Evolutionary conservation across 92 coral and sea anemone genomes (phyloP).

Genomic region (Actinostola sp.): DNA sequence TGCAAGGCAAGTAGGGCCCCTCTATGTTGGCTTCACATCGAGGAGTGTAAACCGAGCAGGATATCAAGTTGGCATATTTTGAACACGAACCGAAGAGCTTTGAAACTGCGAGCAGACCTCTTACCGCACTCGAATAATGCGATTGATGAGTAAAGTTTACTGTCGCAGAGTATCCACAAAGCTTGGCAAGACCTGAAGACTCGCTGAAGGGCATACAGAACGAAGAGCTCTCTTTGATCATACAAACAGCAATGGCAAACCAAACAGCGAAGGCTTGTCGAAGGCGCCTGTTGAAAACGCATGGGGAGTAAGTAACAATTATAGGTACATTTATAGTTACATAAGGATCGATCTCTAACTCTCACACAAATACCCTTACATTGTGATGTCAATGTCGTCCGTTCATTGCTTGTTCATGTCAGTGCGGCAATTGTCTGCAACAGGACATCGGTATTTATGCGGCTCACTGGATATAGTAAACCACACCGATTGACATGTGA

Average conservation of each 20-base stretch:
- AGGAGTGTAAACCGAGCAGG: slow-evolving; percentile 57
- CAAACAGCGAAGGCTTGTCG: neutral
- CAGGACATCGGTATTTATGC: too few species aligned
- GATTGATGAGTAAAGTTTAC: slow-evolving; percentile 17
- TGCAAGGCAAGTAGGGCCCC: slow-evolving; percentile 57
- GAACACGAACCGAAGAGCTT: slow-evolving; percentile 29
- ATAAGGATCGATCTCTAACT: too few species aligned
- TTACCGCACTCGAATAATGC: slow-evolving; percentile 43
- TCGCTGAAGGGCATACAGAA: slow-evolving; percentile 42
- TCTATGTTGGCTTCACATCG: slow-evolving; percentile 42
- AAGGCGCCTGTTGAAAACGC: slow-evolving; percentile 21
- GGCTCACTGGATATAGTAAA: too few species aligned
- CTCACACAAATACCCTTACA: too few species aligned
- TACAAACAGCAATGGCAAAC: slow-evolving; percentile 3
- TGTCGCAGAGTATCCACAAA: slow-evolving; percentile 70
- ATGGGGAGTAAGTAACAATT: too few species aligned
- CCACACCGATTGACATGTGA: too few species aligned
- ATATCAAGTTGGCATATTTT: slow-evolving; percentile 38
- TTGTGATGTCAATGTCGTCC: too few species aligned
- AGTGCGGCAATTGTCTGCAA: too few species aligned
- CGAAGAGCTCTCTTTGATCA: slow-evolving; percentile 5
- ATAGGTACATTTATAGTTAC: too few species aligned
- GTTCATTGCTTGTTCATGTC: too few species aligned
- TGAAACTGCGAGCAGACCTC: neutral
- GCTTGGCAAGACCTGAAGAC: slow-evolving; percentile 30